Conservation (phyloP, 1,140 invertebrate species). For the Marisa cornuarietis region DNA sequence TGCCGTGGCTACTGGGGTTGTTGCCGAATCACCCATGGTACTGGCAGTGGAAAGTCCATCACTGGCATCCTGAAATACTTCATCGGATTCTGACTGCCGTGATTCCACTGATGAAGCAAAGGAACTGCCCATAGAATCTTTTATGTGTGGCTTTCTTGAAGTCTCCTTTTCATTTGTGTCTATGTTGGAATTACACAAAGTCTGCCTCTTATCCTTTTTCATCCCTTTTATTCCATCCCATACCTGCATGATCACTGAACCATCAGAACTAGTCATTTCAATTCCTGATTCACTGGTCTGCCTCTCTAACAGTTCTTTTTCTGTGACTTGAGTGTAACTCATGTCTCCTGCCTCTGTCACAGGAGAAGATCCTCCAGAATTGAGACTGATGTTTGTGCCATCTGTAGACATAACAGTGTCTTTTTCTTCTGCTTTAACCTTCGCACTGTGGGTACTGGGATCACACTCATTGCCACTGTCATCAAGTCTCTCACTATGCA, state of each 20-base stretch:
- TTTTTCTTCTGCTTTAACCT: too few species aligned
- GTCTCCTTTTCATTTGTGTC: background rate
- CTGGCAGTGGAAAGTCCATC: background rate
- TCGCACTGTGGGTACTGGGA: too few species aligned
- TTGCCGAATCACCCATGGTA: background rate
- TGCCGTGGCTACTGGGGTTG: too few species aligned
- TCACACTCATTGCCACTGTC: too few species aligned
- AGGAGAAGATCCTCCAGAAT: too few species aligned
- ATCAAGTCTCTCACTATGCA: too few species aligned
- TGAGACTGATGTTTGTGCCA: too few species aligned
- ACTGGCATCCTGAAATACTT: conserved; percentile 17
- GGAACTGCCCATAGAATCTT: conserved; percentile 16
- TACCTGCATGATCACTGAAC: conserved; percentile 13
- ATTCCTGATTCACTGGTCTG: conserved; percentile 4
- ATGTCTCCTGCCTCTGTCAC: too few species aligned
- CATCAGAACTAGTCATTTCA: conserved; percentile 8
- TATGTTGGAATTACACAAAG: too few species aligned
- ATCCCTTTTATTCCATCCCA: conserved; percentile 1
- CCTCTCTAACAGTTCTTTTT: background rate
- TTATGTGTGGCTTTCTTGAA: background rate
- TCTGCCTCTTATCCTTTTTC: background rate
- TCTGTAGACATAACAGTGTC: too few species aligned
- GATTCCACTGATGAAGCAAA: conserved; percentile 11
- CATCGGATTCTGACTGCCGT: conserved; percentile 9
- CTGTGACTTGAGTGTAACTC: background rate